A percentile compares a stretch with the other conserved stretches of the same genome.
Conservation (phyloP, 2,113 vertebrate species). For the Craseonycteris thonglongyai region DNA sequence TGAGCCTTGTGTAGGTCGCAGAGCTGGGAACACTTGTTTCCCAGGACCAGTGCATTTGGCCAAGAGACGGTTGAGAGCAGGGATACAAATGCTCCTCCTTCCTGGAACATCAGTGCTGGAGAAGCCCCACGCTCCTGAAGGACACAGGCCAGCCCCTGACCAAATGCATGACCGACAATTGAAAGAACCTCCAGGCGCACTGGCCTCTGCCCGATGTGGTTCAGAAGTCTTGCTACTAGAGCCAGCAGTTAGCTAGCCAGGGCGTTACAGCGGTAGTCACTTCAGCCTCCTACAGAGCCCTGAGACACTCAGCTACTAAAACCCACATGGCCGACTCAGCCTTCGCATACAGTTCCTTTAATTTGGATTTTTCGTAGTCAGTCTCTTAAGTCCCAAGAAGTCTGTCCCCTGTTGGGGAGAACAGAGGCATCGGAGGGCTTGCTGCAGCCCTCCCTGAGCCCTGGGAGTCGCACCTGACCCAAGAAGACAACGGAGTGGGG, state of each 20-base stretch:
- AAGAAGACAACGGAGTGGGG: background rate
- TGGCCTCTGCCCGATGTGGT: background rate
- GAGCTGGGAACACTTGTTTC: background rate
- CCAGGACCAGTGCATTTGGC: fast-evolving
- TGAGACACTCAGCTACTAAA: background rate
- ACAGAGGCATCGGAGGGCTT: background rate
- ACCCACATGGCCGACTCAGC: background rate
- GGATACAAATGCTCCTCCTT: background rate
- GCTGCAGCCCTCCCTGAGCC: background rate
- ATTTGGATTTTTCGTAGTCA: background rate
- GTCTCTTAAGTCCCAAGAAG: background rate
- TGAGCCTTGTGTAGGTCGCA: background rate
- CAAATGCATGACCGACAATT: fast-evolving
- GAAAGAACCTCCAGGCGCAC: background rate
- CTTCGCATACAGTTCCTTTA: background rate
- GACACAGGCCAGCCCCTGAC: background rate
- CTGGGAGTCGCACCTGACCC: background rate
- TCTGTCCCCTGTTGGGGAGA: background rate
- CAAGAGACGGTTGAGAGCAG: background rate
- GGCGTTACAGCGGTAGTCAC: fast-evolving
- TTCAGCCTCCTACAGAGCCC: background rate
- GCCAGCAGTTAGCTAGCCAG: background rate
- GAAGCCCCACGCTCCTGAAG: background rate
- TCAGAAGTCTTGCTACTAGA: fast-evolving
- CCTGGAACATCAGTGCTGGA: background rate